Percentiles rank a stretch among this genome's conserved stretches.
Conservation (phyloP, 2,888 invertebrate genomes). For the Galerucella calmariensis region DNA sequence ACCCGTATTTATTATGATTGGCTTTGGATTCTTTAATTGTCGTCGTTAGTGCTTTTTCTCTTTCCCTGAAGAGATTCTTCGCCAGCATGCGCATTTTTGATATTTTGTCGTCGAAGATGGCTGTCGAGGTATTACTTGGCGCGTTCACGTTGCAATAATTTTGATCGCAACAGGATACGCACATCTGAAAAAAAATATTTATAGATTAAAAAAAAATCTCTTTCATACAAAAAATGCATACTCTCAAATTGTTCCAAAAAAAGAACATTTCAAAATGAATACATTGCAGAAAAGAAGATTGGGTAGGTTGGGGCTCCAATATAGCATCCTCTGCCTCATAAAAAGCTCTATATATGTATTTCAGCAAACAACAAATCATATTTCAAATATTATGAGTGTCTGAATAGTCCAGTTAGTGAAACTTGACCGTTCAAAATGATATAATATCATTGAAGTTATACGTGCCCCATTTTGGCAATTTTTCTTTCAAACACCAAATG, state of each 20-base stretch:
- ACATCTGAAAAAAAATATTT: constrained; percentile 66
- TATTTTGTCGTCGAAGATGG: constrained; percentile 67
- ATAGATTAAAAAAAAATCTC: constrained; percentile 5
- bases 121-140: constrained; percentile 71
- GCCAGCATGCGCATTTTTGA: constrained; percentile 64
- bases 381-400: constrained; percentile 19
- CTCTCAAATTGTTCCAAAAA: too few species aligned
- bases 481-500: too few species aligned
- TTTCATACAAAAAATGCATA: too few species aligned
- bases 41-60: constrained; percentile 64
- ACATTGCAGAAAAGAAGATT: constrained; percentile 2
- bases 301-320: constrained; percentile 17
- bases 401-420: constrained; percentile 8
- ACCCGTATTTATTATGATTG: constrained; percentile 17
- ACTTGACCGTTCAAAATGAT: neutral
- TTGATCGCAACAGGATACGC: constrained; percentile 73
- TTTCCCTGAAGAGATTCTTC: constrained; percentile 62
- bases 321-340: neutral
- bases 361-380: constrained; percentile 33
- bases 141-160: constrained; percentile 73
- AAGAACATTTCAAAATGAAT: neutral
- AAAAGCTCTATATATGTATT: constrained; percentile 13
- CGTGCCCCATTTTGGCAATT: too few species aligned
- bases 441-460: too few species aligned
- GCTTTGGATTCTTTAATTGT: constrained; percentile 58